Evolutionary conservation across 2,113 vertebrate genomes (phyloP).

Genomic region (Damaliscus lunatus): DNA sequence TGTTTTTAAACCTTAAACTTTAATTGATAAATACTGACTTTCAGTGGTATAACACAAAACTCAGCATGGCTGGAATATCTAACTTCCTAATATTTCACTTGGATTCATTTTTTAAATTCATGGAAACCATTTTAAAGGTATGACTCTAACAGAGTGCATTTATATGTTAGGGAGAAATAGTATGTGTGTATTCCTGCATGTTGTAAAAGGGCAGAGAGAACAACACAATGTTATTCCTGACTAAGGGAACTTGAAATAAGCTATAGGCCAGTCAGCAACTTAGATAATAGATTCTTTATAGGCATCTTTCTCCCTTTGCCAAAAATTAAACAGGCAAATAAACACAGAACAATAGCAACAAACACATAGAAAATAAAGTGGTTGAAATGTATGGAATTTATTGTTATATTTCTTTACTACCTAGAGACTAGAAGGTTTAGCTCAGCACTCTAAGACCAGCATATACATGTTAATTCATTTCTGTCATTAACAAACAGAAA

Average conservation of each 20-base stretch:
- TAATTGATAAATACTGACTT: constrained; percentile 5
- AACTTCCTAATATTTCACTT: constrained; percentile 35
- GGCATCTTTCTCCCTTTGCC: neutral
- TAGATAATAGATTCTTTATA: neutral
- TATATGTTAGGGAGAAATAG: neutral
- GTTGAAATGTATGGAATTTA: neutral
- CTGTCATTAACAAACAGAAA: constrained; percentile 1
- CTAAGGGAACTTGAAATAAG: neutral
- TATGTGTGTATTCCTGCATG: neutral
- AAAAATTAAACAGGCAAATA: constrained; percentile 7
- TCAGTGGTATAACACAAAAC: neutral
- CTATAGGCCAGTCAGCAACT: neutral
- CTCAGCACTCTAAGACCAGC: neutral
- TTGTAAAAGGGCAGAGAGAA: neutral
- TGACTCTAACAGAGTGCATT: neutral
- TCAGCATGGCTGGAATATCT: neutral
- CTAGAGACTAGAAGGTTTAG: neutral
- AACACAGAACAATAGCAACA: neutral
- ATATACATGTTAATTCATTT: neutral
- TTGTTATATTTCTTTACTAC: neutral
- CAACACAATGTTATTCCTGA: neutral
- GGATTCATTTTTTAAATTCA: constrained; percentile 1
- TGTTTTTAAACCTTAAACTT: constrained; percentile 12
- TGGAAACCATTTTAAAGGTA: constrained; percentile 21
- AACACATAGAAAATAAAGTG: neutral